Base-by-base conservation (phyloP, 2,113 vertebrate species). In the Opisthocomus hoazin region DNA sequence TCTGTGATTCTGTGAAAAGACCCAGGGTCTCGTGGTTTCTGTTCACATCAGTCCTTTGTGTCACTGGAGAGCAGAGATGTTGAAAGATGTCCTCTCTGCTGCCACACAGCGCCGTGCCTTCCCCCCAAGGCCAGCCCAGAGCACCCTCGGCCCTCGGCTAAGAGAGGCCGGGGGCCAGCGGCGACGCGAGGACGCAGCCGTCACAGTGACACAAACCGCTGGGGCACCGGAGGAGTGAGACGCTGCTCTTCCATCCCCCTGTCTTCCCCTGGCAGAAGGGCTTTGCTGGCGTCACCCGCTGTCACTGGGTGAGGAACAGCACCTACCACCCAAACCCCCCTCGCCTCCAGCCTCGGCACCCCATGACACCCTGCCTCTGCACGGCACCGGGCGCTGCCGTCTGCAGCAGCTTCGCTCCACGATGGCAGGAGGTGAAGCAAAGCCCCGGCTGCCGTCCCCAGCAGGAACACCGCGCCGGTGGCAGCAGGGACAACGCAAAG, bases 131-230 rank as follows among this genome's bases (percentile, higher is more conserved):
- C 36, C 73, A 26, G 5, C 48, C 65, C 2, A 0, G 27, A 77
- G 87, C 84, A 60, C 12, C 77, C n/a, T 26, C 41, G 53, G 1
- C n/a, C 58, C 39, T 26, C 1, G 2, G 1, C n/a, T 23, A 26
- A 5, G 36, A 51, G 21, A 2, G 29, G 2, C 48, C 1, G 1
- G 56, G 24, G 12, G 45, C 39, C 53, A 73, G n/a, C 46, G 11
- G 48, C 0, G 1, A 54, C 70, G 27, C 0, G 2, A 39, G 65
- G 65, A 69, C 1, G 5, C 7, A 56, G 51, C 76, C 6, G 0
- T 7, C 29, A 1, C 3, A 2, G 87, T 30, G 58, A 27, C 46
- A 88, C 22, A 37, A 70, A 43, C 7, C 29, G 7, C 56, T 29
- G 6, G 0, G 30, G 66, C n/a, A 16, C 45, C 0, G 4, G 29